phyloP scores from a whole-genome alignment of 2,797 vertebrate species.

The Sebastes goodei region DNA sequence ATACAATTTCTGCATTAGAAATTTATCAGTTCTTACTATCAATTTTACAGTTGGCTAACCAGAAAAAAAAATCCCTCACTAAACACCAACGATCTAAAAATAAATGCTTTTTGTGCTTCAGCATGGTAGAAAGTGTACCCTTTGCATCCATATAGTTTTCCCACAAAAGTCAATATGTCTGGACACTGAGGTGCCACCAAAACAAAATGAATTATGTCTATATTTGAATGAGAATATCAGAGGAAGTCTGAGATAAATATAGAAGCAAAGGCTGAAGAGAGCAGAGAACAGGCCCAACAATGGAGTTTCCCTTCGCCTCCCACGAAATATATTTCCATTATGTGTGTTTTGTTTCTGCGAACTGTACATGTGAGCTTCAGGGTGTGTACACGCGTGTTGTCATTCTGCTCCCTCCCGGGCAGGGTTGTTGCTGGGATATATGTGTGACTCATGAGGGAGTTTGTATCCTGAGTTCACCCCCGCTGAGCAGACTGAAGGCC shows the following conservation, averaged over 20 bases:
- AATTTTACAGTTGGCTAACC: background rate
- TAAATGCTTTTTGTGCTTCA: background rate
- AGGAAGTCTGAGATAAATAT: conserved; percentile 42
- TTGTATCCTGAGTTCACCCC: conserved; percentile 52
- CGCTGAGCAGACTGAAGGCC: background rate
- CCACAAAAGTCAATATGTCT: background rate
- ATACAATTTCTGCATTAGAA: background rate
- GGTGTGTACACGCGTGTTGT: conserved; percentile 12
- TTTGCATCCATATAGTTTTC: background rate
- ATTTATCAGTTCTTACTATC: background rate
- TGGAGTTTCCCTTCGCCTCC: conserved; percentile 9
- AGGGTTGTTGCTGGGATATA: conserved; percentile 6
- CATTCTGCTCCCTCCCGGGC: conserved; percentile 2
- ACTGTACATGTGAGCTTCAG: background rate
- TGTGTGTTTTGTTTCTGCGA: conserved; percentile 26
- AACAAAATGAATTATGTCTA: background rate
- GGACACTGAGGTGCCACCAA: background rate
- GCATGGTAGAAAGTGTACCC: background rate
- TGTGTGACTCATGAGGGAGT: conserved; percentile 51
- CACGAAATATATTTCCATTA: background rate
- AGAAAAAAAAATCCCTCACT: background rate
- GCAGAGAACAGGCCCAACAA: conserved; percentile 15
- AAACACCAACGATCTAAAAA: background rate
- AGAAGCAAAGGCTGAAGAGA: background rate
- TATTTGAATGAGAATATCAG: conserved; percentile 14